These are phyloP conservation scores for Trachymyrmex cornetzi DNA, from an alignment of 1,140 invertebrate species.

Conservation along the genomic window DNA sequence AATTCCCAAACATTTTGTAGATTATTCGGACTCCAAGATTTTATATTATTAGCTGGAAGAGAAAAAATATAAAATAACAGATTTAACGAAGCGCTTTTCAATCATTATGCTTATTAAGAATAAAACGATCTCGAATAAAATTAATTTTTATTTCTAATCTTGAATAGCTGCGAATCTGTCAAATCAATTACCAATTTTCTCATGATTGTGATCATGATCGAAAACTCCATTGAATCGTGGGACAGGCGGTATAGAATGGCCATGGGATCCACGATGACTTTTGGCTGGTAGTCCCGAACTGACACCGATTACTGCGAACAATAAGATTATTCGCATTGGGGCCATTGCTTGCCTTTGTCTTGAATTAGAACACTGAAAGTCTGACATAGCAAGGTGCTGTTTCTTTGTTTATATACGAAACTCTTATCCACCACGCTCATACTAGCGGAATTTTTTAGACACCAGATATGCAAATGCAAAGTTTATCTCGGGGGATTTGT, in stretches of 20 bases:
- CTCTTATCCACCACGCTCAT: slow-evolving; percentile 20
- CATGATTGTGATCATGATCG: slow-evolving; percentile 56
- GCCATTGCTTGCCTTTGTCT: slow-evolving; percentile 1
- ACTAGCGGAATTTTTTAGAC: slow-evolving; percentile 25
- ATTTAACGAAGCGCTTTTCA: not conserved
- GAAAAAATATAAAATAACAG: not conserved
- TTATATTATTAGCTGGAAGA: slow-evolving; percentile 74
- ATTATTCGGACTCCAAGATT: slow-evolving; percentile 80
- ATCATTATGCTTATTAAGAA: not conserved
- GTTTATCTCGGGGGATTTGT: slow-evolving; percentile 30
- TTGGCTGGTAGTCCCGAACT: slow-evolving; percentile 8
- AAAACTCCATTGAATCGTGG: slow-evolving; percentile 69
- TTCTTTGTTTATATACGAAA: slow-evolving; percentile 54
- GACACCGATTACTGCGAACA: not conserved
- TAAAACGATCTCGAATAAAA: not conserved
- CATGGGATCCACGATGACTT: slow-evolving; percentile 27
- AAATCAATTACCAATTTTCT: slow-evolving; percentile 71
- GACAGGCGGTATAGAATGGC: slow-evolving; percentile 66
- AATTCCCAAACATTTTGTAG: slow-evolving; percentile 87
- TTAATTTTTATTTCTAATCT: slow-evolving; percentile 17
- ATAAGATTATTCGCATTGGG: not conserved
- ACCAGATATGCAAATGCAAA: slow-evolving; percentile 53
- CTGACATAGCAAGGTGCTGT: slow-evolving; percentile 11
- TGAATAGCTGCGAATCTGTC: not conserved
- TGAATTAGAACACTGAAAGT: slow-evolving; percentile 12